Base-by-base conservation (phyloP, 2,797 vertebrate genomes). In the Anableps anableps region DNA sequence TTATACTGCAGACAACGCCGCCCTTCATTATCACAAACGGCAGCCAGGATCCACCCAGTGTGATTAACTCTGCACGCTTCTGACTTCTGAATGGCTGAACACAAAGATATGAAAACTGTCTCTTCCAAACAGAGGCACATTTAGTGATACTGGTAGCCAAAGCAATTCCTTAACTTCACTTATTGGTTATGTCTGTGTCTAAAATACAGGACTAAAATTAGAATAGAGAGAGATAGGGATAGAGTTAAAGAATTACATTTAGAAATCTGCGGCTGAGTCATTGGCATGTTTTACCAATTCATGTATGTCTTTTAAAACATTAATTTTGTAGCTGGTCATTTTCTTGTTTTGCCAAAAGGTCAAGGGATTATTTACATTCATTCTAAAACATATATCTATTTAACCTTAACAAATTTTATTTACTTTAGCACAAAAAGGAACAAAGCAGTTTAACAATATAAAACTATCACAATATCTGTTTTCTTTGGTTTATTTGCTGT, bases 91-190 rank as follows among this genome's bases (percentile, higher is more conserved):
- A 74, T 31, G 48, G 13, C 31, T 8, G 3, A 14, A 36, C 66
- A 23, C 11, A 21, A 31, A 94, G 92, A 94, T 94, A 93, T 93
- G 77, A 72, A 77, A 92, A 92, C 91, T 7, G 88, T 85, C 86
- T 80, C 60, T 47, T 51, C 11, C 0, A 64, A 51, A 1, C 64
- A 45, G 8, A 80, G 13, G n/a, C 53, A 34, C 48, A 51, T 50
- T 66, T 36, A 43, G 23, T 58, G 26, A 29, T 11, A 58, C 26
- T 58, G 9, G 23, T 26, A n/a, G 11, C 29, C n/a, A 31, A 14
- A 60, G n/a, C 58, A 60, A 60, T 4, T 53, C 19, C n/a, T 14
- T 31, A 29, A 60, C 58, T 29, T 13, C 16, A n/a, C 26, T 11
- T 26, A 10, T 9, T n/a, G 0, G n/a, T 29, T 31, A 14, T 29